phyloP scores from a whole-genome alignment of 37 sponge, comb jelly and placozoan species.

The Diacarnus erythraeanus region DNA sequence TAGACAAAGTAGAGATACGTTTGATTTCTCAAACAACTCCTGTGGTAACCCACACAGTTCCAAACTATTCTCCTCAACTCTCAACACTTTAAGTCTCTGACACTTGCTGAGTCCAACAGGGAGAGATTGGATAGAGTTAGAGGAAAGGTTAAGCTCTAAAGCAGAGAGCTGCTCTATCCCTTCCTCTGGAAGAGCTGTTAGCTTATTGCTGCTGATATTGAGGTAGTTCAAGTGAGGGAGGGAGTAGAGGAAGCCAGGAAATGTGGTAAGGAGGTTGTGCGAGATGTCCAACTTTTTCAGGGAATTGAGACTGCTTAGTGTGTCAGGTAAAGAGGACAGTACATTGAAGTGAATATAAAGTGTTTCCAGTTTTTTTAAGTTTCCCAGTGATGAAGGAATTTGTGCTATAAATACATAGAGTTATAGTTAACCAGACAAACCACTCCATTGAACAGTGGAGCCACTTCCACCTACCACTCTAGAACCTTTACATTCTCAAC shows the following conservation, averaged over 20 bases:
- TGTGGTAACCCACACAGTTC: conserved; percentile 49
- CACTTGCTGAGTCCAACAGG: conserved; percentile 63
- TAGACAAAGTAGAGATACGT: conserved; percentile 59
- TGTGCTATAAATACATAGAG: conserved; percentile 25
- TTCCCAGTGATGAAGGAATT: conserved; percentile 54
- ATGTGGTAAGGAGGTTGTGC: conserved; percentile 41
- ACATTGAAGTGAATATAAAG: conserved; percentile 44
- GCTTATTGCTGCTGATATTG: conserved; percentile 60
- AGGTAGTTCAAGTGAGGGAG: conserved; percentile 57
- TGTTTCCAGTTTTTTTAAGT: conserved; percentile 69
- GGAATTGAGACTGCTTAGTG: conserved; percentile 23
- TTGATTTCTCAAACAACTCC: conserved; percentile 52
- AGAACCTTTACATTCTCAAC: background rate
- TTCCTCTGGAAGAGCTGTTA: conserved; percentile 45
- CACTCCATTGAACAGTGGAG: no score
- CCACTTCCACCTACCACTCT: no score
- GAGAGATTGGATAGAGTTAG: conserved; percentile 50
- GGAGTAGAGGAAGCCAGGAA: conserved; percentile 63
- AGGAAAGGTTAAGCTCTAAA: conserved; percentile 78
- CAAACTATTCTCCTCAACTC: conserved; percentile 80
- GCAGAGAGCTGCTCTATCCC: conserved; percentile 39
- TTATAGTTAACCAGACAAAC: no score
- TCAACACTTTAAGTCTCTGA: conserved; percentile 68
- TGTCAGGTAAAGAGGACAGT: conserved; percentile 54
- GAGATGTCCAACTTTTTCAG: conserved; percentile 67